Conservation (phyloP, 2,888 invertebrate genomes). For the Epiblema foenella region DNA sequence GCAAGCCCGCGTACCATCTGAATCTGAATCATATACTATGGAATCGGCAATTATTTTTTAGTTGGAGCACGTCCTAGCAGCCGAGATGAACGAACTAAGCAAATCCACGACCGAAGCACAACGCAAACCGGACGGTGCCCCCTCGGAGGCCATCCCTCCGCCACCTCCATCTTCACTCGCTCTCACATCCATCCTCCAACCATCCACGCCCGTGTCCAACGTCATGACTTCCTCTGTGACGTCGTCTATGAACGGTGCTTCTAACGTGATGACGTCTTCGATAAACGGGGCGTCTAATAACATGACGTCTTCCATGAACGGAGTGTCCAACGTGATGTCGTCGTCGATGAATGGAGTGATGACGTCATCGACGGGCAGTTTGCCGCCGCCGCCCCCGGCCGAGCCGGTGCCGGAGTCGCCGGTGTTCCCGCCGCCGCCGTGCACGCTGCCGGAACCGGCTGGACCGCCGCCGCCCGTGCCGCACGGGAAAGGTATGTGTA, state of each 20-base stretch:
- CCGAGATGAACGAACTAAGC: constrained; percentile 75
- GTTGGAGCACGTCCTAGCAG: constrained; percentile 78
- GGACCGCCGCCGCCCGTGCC: constrained; percentile 88
- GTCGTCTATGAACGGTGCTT: constrained; percentile 48
- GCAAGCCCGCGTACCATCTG: too few relatives aligned
- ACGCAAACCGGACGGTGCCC: constrained; percentile 78
- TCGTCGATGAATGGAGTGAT: constrained; percentile 44
- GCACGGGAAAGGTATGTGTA: constrained; percentile 62
- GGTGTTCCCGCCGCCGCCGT: constrained; percentile 74
- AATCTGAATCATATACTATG: too few relatives aligned
- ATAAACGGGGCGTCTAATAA: too few relatives aligned
- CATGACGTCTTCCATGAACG: constrained; percentile 58
- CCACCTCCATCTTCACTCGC: constrained; percentile 70
- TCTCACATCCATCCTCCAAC: constrained; percentile 62
- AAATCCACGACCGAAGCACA: constrained; percentile 72
- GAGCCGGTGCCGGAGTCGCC: constrained; percentile 61
- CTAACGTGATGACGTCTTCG: constrained; percentile 44
- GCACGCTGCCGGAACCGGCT: constrained; percentile 89
- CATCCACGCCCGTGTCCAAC: constrained; percentile 57
- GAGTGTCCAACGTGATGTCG: constrained; percentile 41
- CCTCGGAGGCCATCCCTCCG: constrained; percentile 74
- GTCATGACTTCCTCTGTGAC: constrained; percentile 50
- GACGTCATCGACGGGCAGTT: constrained; percentile 54
- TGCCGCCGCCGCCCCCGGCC: constrained; percentile 69
- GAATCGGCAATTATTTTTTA: too few relatives aligned